These are phyloP conservation scores for Rhopilema esculentum DNA, from an alignment of 30 jellyfish, hydroid and myxozoan species.

Conservation along the genomic window DNA sequence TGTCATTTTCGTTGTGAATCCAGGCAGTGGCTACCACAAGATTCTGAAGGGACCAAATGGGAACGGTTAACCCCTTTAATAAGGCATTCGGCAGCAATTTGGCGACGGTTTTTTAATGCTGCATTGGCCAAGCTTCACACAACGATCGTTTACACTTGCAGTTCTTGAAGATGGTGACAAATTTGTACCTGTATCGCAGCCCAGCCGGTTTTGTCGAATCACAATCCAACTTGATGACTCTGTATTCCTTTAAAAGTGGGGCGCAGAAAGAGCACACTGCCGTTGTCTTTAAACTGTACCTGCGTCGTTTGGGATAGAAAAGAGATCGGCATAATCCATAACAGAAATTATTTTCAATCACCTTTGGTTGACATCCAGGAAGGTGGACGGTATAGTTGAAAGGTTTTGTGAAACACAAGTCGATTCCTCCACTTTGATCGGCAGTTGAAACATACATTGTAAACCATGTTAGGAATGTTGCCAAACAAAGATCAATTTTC, in stretches of 20 bases:
- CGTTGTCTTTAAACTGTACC: conserved; percentile 15
- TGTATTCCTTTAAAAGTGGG: conserved; percentile 19
- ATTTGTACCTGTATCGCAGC: conserved; percentile 3
- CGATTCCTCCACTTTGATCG: background rate
- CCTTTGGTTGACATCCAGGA: conserved; percentile 50
- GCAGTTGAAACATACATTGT: background rate
- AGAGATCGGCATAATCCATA: conserved; percentile 56
- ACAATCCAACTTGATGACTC: conserved; percentile 1
- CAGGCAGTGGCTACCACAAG: no score
- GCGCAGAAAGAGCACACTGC: conserved; percentile 70
- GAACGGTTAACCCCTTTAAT: no score
- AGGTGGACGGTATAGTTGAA: conserved; percentile 54
- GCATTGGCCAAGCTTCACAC: conserved; percentile 32
- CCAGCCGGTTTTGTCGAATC: background rate
- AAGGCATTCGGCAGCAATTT: background rate
- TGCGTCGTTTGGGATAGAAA: conserved; percentile 39
- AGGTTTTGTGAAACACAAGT: conserved; percentile 55
- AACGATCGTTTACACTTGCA: conserved; percentile 55
- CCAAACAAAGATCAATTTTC: background rate
- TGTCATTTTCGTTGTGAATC: no score
- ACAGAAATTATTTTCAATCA: conserved; percentile 54
- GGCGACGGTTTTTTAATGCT: conserved; percentile 5
- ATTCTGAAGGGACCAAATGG: no score
- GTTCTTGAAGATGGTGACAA: conserved; percentile 37
- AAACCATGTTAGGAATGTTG: background rate